A percentile compares a stretch with the other conserved stretches of the same genome.
Evolutionary conservation across 2,888 invertebrate genomes (phyloP).

Genomic region (Phytoseiulus persimilis): DNA sequence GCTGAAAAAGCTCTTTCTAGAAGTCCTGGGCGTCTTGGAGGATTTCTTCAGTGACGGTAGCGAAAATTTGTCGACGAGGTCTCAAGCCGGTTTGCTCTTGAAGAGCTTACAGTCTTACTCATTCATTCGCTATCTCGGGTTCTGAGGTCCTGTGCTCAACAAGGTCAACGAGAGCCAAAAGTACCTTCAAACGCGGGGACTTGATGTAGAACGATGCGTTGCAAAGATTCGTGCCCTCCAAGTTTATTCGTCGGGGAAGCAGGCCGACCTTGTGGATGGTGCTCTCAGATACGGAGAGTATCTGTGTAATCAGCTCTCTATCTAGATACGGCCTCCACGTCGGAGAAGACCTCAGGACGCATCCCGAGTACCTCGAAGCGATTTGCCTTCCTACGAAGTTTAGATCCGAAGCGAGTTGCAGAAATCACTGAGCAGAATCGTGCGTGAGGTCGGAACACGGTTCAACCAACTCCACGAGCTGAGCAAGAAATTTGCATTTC

Average conservation of each 20-base stretch:
- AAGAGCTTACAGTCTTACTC: background rate
- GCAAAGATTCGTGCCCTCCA: conserved; percentile 27
- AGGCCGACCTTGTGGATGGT: background rate
- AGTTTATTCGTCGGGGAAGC: background rate
- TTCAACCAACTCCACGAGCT: background rate
- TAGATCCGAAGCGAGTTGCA: background rate
- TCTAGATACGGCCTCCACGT: conserved; percentile 10
- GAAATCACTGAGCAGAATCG: background rate
- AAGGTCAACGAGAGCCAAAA: conserved; percentile 29
- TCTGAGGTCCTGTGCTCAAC: conserved; percentile 27
- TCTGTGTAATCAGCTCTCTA: conserved; percentile 17
- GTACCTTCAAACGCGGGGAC: conserved; percentile 37
- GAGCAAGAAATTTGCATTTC: background rate
- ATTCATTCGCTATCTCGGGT: conserved; percentile 34
- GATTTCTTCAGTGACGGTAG: background rate
- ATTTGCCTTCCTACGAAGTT: background rate
- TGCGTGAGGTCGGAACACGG: background rate
- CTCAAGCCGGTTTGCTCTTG: background rate
- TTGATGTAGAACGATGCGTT: conserved; percentile 37
- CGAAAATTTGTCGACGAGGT: background rate
- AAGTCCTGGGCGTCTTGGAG: no score
- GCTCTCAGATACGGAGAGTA: conserved; percentile 37
- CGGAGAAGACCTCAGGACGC: background rate
- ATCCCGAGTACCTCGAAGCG: background rate
- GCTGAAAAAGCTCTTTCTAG: no score